A percentile compares a stretch with the other conserved stretches of the same genome.
Conservation (phyloP, 2,797 vertebrate genomes). For the Microcaecilia unicolor region DNA sequence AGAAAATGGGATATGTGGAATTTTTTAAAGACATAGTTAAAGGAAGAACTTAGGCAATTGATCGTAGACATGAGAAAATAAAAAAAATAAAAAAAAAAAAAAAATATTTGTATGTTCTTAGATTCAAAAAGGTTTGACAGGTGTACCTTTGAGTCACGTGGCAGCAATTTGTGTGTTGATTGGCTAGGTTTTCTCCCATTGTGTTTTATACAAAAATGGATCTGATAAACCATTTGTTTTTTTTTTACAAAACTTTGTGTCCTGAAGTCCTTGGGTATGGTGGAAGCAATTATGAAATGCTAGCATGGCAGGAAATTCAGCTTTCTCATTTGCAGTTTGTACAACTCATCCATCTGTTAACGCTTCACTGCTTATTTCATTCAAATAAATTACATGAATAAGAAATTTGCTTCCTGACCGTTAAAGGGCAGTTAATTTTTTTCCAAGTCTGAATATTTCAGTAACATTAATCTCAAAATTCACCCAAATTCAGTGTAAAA, state of each 20-base stretch:
- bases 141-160: slow-evolving; percentile 53
- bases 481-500: too few species aligned
- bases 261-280: too few species aligned
- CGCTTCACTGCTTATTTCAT: too few species aligned
- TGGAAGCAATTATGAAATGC: too few species aligned
- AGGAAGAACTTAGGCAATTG: slow-evolving; percentile 59
- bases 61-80: slow-evolving; percentile 39
- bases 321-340: too few species aligned
- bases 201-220: slow-evolving; percentile 91
- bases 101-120: slow-evolving; percentile 71
- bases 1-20: slow-evolving; percentile 45
- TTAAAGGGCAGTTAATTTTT: too few species aligned
- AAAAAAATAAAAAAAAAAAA: slow-evolving; percentile 14
- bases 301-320: too few species aligned
- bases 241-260: slow-evolving; percentile 69
- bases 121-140: slow-evolving; percentile 50
- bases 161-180: slow-evolving; percentile 71
- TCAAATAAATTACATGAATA: too few species aligned
- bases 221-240: slow-evolving; percentile 89
- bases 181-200: slow-evolving; percentile 72
- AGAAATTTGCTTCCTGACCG: too few species aligned
- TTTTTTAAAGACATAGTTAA: slow-evolving; percentile 46
- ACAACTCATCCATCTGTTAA: too few species aligned
- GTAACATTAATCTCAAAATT: too few species aligned
- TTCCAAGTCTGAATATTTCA: too few species aligned